Evolutionary conservation across 2,888 invertebrate genomes (phyloP), one percentile per base, ranked within the genome.

Genomic region (Strigamia transsilvanica): DNA sequence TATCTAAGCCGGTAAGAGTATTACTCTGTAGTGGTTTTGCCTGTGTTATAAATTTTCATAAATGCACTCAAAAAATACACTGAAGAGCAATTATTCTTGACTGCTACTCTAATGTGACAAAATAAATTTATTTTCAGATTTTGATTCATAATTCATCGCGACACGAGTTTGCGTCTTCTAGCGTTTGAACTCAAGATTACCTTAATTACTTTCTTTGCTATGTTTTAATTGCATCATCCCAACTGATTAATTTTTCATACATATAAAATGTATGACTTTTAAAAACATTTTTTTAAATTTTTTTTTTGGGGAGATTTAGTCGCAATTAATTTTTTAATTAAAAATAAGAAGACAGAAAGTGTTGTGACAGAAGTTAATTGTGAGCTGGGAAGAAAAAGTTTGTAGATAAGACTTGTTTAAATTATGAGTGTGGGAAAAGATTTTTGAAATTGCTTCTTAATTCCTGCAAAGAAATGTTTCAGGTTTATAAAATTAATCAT

Each of bases 341-440:
- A 46, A 46, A 38, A 38, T 38, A 38, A 46, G 15, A 46, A n/a
- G n/a, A n/a, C 15, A 15, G 46, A 46, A 46, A 46, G 46, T 13
- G n/a, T 46, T n/a, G 46, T 46, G 46, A 46, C 46, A 46, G 46
- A 46, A 46, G 46, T 46, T 46, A 46, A 46, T 46, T 46, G 46
- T 46, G 15, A 46, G 12, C 12, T n/a, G 15, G 12, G 15, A 46
- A 46, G 46, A n/a, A 13, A 46, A 46, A 46, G 46, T 46, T 46
- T 46, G 12, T 46, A 46, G 46, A 46, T 46, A 2, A 10, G 46
- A 46, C 15, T 46, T 46, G 15, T 46, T 46, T 46, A 46, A 46
- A 46, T 46, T 46, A 46, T 46, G 42, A 42, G 10, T 42, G 42
- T 5, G 5, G 42, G 15, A 15, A 42, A n/a, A 13, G 46, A 46